phyloP scores from a whole-genome alignment of 2,113 vertebrate species.

The Sclerurus mexicanus region DNA sequence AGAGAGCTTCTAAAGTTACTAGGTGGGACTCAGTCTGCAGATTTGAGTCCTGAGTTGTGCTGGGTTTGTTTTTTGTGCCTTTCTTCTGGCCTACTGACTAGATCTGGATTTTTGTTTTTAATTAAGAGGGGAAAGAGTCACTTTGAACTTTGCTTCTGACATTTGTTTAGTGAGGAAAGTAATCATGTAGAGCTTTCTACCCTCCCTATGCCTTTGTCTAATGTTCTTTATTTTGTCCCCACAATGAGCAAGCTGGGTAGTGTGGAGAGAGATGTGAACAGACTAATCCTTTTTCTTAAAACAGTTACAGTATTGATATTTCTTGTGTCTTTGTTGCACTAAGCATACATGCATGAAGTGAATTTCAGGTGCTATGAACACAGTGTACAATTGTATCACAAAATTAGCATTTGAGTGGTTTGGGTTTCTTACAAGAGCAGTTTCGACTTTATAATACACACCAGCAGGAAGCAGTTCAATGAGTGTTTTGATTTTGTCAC shows the following conservation, averaged over 20 bases:
- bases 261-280: background rate
- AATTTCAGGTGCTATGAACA: background rate
- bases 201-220: background rate
- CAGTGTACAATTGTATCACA: background rate
- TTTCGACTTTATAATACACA: background rate
- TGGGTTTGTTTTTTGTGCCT: background rate
- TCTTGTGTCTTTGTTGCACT: background rate
- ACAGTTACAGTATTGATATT: background rate
- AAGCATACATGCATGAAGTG: fast-evolving
- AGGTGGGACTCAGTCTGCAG: background rate
- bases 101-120: background rate
- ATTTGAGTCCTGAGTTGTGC: background rate
- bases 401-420: background rate
- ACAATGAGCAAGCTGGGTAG: fast-evolving
- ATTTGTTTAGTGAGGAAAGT: background rate
- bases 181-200: background rate
- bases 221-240: background rate
- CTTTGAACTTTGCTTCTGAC: background rate
- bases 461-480: background rate
- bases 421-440: background rate
- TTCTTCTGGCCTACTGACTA: background rate
- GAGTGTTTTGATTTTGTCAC: background rate
- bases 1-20: background rate
- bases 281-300: background rate
- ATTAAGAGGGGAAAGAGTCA: background rate